phyloP scores from a whole-genome alignment of 2,797 vertebrate species.

The Nyctibius grandis region DNA sequence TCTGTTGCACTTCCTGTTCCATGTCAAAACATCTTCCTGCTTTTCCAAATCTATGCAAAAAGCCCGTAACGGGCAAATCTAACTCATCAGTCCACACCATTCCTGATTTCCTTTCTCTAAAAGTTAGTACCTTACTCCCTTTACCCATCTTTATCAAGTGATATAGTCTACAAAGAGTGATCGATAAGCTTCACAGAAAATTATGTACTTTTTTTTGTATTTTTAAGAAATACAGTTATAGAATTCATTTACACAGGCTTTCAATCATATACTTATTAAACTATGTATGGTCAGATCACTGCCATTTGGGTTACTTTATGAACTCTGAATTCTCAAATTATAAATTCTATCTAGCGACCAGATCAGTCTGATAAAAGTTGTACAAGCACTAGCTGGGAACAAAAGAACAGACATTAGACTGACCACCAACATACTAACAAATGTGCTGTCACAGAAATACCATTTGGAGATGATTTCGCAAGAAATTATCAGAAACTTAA shows the following conservation, averaged over 20 bases:
- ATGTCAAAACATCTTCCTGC: background rate
- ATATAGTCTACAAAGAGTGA: background rate
- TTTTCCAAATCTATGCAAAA: background rate
- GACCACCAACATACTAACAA: background rate
- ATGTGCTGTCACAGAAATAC: background rate
- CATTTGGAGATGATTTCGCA: background rate
- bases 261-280: background rate
- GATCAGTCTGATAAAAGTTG: background rate
- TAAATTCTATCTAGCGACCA: background rate
- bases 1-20: background rate
- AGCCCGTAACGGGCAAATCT: accelerated
- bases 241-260: background rate
- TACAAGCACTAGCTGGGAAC: background rate
- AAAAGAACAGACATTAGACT: background rate
- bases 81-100: background rate
- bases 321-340: background rate
- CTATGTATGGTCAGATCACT: background rate
- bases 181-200: background rate
- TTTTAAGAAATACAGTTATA: background rate
- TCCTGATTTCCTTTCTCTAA: background rate
- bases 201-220: background rate
- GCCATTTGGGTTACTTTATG: background rate
- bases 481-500: background rate
- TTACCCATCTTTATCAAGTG: background rate
- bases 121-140: background rate